A percentile compares a stretch with the other conserved stretches of the same genome.
Conservation (phyloP, 2,888 invertebrate species). For the Trichogramma evanescens region DNA sequence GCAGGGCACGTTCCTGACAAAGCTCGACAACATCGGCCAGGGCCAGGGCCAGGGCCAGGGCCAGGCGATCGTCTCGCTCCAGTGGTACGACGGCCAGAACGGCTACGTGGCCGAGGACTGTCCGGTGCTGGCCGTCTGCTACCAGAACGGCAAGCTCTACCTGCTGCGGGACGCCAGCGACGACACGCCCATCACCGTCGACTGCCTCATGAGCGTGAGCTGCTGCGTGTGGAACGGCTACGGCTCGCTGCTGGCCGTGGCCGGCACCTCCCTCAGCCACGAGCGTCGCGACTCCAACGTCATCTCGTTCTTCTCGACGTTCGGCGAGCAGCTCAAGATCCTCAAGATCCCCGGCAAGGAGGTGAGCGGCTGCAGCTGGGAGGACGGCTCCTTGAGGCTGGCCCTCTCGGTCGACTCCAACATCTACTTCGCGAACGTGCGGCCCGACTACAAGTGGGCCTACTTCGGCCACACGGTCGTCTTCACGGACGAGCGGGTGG, state of each 20-base stretch:
- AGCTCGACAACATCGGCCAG: constrained; percentile 52
- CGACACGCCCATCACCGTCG: constrained; percentile 73
- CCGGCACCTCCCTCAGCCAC: constrained; percentile 58
- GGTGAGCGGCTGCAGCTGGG: constrained; percentile 86
- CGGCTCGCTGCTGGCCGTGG: constrained; percentile 81
- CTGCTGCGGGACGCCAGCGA: constrained; percentile 87
- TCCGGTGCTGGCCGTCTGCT: constrained; percentile 80
- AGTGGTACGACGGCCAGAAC: constrained; percentile 80
- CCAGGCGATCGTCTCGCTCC: constrained; percentile 60
- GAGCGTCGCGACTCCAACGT: constrained; percentile 66
- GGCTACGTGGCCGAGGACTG: constrained; percentile 61
- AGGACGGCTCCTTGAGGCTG: constrained; percentile 85
- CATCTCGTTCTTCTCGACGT: constrained; percentile 83
- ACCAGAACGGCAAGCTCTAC: constrained; percentile 78
- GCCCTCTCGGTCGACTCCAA: constrained; percentile 93
- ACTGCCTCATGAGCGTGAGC: constrained; percentile 74
- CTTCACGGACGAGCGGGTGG: constrained; percentile 60
- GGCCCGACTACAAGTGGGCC: constrained; percentile 94
- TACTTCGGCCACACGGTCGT: constrained; percentile 91
- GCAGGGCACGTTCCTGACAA: constrained; percentile 73
- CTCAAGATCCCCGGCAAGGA: constrained; percentile 83
- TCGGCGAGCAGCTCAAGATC: constrained; percentile 81
- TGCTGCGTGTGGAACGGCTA: constrained; percentile 90
- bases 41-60: too few species aligned
- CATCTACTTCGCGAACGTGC: constrained; percentile 95